phyloP scores from a whole-genome alignment of 2,797 vertebrate species.

The Betta splendens region DNA sequence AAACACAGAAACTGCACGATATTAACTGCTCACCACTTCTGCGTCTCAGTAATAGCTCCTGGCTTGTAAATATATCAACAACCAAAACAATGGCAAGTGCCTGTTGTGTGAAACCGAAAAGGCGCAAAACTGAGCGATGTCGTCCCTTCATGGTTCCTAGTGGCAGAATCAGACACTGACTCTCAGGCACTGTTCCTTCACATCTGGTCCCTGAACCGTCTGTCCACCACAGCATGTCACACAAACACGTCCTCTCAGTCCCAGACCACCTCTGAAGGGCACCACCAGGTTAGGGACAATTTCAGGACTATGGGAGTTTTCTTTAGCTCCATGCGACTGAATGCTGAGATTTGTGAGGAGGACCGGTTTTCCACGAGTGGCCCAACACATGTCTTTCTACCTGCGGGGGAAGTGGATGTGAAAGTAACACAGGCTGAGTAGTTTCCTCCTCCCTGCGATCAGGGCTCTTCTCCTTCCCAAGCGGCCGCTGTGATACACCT shows the following conservation, averaged over 20 bases:
- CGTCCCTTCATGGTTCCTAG: background rate
- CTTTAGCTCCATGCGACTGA: constrained; percentile 10
- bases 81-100: constrained; percentile 40
- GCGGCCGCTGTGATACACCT: constrained; percentile 57
- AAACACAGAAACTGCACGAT: constrained; percentile 65
- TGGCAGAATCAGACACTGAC: constrained; percentile 14
- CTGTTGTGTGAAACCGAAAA: constrained; percentile 50
- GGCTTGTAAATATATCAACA: constrained; percentile 49
- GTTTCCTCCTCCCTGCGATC: constrained; percentile 71
- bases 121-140: constrained; percentile 45
- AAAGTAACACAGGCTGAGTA: constrained; percentile 82
- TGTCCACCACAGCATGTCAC: constrained; percentile 31
- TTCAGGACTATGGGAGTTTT: constrained; percentile 14
- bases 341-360: background rate
- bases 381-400: constrained; percentile 33
- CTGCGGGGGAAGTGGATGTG: constrained; percentile 79
- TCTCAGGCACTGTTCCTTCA: constrained; percentile 60
- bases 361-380: constrained; percentile 2
- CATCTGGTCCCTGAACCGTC: constrained; percentile 52
- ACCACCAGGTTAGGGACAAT: constrained; percentile 19
- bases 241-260: constrained; percentile 22
- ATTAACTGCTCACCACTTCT: constrained; percentile 31
- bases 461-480: constrained; percentile 56
- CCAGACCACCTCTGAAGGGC: constrained; percentile 14
- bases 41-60: constrained; percentile 28